These are phyloP conservation scores for Melanostoma mellinum DNA, from an alignment of 2,888 invertebrate genomes.

Conservation along the genomic window DNA sequence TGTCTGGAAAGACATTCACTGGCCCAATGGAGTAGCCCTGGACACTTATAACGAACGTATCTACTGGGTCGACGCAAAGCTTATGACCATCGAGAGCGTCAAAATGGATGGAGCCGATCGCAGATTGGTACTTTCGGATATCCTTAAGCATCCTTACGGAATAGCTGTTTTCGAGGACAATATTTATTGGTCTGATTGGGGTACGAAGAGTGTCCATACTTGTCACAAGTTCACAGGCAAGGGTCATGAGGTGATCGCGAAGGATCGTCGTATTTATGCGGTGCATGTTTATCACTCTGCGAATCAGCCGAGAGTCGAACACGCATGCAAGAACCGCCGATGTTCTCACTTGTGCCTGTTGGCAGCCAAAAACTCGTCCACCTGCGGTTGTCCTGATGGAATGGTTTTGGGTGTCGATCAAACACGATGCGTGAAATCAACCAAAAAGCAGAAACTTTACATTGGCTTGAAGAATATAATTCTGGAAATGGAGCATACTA, in stretches of 20 bases:
- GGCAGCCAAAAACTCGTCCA: constrained; percentile 83
- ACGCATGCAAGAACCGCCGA: constrained; percentile 85
- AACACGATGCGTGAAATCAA: constrained; percentile 84
- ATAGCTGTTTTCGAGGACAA: constrained; percentile 93
- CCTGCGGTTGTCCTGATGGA: constrained; percentile 90
- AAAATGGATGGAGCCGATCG: constrained; percentile 86
- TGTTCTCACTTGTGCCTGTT: constrained; percentile 92
- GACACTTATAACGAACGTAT: constrained; percentile 90
- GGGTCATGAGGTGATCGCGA: constrained; percentile 83
- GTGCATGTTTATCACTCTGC: constrained; percentile 90
- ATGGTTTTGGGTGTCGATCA: constrained; percentile 84
- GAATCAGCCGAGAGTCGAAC: constrained; percentile 83
- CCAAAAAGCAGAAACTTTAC: constrained; percentile 79
- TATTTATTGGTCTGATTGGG: constrained; percentile 96
- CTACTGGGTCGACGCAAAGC: constrained; percentile 94
- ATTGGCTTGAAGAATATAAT: constrained; percentile 84
- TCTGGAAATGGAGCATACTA: constrained; percentile 85
- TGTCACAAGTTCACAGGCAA: constrained; percentile 91
- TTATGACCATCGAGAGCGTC: constrained; percentile 86
- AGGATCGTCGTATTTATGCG: constrained; percentile 83
- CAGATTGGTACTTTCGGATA: constrained; percentile 84
- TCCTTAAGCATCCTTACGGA: constrained; percentile 91
- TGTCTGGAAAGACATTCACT: constrained; percentile 85
- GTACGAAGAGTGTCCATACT: constrained; percentile 87
- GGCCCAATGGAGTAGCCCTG: constrained; percentile 93